Evolutionary conservation across 2,797 vertebrate genomes (phyloP).

Genomic region (Sebastes trivittatus): DNA sequence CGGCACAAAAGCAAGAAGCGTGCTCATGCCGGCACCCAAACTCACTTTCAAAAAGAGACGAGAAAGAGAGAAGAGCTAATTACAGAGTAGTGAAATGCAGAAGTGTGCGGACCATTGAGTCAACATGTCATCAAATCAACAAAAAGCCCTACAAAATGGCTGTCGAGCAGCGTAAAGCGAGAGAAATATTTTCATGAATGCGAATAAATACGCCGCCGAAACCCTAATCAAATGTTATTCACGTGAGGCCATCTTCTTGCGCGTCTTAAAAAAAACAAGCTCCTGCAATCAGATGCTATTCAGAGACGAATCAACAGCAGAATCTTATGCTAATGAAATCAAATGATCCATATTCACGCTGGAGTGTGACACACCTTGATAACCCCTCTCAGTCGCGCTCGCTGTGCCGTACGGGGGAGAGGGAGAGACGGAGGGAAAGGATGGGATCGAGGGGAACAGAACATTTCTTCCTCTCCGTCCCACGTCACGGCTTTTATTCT

Average conservation of each 20-base stretch:
- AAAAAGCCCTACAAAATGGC: conserved; percentile 16
- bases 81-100: conserved; percentile 11
- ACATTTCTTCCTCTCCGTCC: neutral
- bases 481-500: conserved; percentile 16
- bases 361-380: conserved; percentile 41
- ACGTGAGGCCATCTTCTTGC: conserved; percentile 28
- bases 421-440: neutral
- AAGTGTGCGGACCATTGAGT: conserved; percentile 13
- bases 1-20: neutral
- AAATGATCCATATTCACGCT: conserved; percentile 55
- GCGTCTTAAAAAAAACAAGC: neutral
- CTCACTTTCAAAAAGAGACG: conserved; percentile 11
- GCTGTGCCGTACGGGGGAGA: neutral
- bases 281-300: conserved; percentile 69
- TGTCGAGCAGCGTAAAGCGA: neutral
- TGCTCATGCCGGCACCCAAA: conserved; percentile 19
- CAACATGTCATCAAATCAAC: conserved; percentile 55
- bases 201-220: conserved; percentile 36
- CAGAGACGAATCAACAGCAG: conserved; percentile 48
- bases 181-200: conserved; percentile 61
- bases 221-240: conserved; percentile 68
- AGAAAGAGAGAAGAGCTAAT: conserved; percentile 39
- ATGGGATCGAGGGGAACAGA: neutral
- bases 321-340: conserved; percentile 56
- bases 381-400: conserved; percentile 16